phyloP scores from a whole-genome alignment of 2,888 invertebrate species.

The Adelphocoris suturalis region DNA sequence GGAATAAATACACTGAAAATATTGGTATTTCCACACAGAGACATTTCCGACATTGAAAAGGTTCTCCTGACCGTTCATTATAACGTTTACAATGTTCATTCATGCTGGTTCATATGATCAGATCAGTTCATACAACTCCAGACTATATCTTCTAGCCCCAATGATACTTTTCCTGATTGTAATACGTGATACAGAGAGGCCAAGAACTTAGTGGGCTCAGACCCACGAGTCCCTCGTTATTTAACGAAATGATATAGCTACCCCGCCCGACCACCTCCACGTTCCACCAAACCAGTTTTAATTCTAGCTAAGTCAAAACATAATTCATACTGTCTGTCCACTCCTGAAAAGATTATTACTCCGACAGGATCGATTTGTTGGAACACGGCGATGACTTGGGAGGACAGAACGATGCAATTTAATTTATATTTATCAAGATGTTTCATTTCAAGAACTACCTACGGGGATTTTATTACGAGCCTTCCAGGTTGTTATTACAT shows the following conservation, averaged over 20 bases:
- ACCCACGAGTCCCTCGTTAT: not conserved
- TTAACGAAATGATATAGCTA: conserved; percentile 24
- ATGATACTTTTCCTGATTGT: too few relatives aligned
- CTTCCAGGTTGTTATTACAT: too few relatives aligned
- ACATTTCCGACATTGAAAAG: too few relatives aligned
- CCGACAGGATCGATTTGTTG: conserved; percentile 52
- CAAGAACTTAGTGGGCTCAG: too few relatives aligned
- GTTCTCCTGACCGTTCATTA: too few relatives aligned
- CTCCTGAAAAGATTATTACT: conserved; percentile 27
- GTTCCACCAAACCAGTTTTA: conserved; percentile 34
- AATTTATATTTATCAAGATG: conserved; percentile 47
- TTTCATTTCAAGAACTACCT: not conserved
- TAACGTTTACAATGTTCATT: too few relatives aligned
- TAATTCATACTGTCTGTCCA: conserved; percentile 44
- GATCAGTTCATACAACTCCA: too few relatives aligned
- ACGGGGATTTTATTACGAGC: not conserved
- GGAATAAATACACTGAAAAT: too few relatives aligned
- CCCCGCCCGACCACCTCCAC: not conserved
- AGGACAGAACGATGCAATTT: conserved; percentile 48
- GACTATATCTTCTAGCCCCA: too few relatives aligned
- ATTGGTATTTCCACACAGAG: too few relatives aligned
- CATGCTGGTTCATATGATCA: too few relatives aligned
- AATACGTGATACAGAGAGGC: too few relatives aligned
- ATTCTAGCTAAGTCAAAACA: conserved; percentile 50
- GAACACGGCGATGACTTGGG: conserved; percentile 22